phyloP scores from a whole-genome alignment of 2,113 vertebrate species.

The Lamprotornis superbus region DNA sequence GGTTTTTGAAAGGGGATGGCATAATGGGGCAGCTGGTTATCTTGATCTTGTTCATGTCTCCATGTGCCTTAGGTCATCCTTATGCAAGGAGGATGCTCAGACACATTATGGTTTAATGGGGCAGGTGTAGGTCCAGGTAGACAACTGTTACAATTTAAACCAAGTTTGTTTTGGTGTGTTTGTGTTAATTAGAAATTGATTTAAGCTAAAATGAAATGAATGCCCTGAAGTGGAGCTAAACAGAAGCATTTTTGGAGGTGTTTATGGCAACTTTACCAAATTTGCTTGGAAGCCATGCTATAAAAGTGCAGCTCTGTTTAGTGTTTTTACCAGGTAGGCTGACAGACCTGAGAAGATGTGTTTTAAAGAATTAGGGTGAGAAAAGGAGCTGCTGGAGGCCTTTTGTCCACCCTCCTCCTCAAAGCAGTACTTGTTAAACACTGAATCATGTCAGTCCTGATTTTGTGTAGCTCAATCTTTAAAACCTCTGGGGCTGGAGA shows the following conservation, averaged over 20 bases:
- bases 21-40: not conserved
- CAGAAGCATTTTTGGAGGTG: not conserved
- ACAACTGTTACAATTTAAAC: not conserved
- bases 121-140: not conserved
- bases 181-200: not conserved
- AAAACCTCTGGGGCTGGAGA: not conserved
- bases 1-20: not conserved
- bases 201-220: not conserved
- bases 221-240: not conserved
- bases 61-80: not conserved
- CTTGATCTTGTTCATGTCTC: rapidly evolving
- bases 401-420: not conserved
- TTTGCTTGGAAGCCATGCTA: not conserved
- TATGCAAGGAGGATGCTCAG: not conserved
- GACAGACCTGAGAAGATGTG: not conserved
- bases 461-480: not conserved
- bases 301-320: not conserved
- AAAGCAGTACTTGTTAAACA: not conserved
- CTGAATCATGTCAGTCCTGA: not conserved
- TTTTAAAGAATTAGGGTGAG: not conserved
- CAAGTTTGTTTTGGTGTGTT: not conserved
- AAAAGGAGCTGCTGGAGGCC: not conserved
- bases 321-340: not conserved
- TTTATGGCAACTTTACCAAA: not conserved
- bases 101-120: not conserved